Base-by-base conservation (phyloP, 2,113 vertebrate species). In the Seriola aureovittata region DNA sequence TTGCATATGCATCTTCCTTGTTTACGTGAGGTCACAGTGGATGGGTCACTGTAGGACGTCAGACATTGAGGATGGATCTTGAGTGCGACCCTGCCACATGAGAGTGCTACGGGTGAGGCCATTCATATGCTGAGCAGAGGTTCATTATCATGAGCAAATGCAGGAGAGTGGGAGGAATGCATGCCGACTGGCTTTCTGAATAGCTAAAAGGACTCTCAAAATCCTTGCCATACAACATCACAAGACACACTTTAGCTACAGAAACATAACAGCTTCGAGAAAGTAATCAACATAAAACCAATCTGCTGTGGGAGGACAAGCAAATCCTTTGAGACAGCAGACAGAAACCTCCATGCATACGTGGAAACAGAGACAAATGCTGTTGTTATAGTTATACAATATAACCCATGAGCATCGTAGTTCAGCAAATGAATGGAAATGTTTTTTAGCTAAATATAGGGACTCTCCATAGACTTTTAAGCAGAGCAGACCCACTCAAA, bases 101-200 rank as follows among this genome's bases (percentile, higher is more conserved):
- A 89, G 80, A 71, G 81, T 72, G 89, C 82, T 82, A 81, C 81
- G 81, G 80, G 55, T 21, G 69, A 74, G 71, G 65, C 82, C 70
- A 91, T 93, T 95, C 92, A 91, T 82, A 92, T 91, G 90, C 81
- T 90, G 91, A 94, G 91, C 71, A 89, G 86, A 89, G 52, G 63
- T 72, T 88, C 87, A 92, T 93, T 93, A 91, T 89, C 85, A 89
- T 83, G 79, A 83, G 80, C 81, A 90, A 93, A 92, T 70, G 84
- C 80, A 78, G 50, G 69, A 55, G 76, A 88, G 91, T 77, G 80
- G 81, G 73, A 77, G 84, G 86, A 84, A 84, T 82, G 80, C 84
- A 84, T 73, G 60, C 59, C 0, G 34, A 71, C 48, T 29, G 52
- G 80, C 62, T 78, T 71, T 82, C 67, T 85, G 66, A 90, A 89